A percentile compares a stretch with the other conserved stretches of the same genome.
phyloP scores from a whole-genome alignment of 1,140 invertebrate genomes.

The Diorhabda sublineata region DNA sequence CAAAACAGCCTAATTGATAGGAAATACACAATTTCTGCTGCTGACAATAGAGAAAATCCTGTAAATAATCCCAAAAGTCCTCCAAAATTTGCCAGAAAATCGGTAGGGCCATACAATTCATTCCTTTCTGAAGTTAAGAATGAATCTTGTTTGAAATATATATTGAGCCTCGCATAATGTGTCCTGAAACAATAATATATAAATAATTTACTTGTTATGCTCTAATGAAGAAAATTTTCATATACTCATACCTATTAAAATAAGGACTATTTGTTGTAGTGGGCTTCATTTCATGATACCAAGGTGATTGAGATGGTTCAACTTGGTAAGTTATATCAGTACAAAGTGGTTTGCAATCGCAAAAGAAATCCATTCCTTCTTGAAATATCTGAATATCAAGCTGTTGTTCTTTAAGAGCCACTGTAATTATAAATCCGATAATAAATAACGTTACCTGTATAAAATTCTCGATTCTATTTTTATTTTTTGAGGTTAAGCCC shows the following conservation, averaged over 20 bases:
- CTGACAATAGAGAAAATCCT: conserved; percentile 62
- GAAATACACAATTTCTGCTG: conserved; percentile 62
- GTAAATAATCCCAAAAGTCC: conserved; percentile 62
- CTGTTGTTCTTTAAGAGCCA: background rate
- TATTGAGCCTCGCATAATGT: conserved; percentile 6
- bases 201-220: no score
- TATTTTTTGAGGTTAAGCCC: no score
- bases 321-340: conserved; percentile 41
- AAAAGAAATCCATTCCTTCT: conserved; percentile 35
- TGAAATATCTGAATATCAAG: background rate
- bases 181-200: conserved; percentile 7
- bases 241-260: no score
- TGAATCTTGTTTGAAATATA: conserved; percentile 60
- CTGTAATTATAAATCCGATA: no score
- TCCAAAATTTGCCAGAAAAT: conserved; percentile 62
- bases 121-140: conserved; percentile 60
- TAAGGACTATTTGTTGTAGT: no score
- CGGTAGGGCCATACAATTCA: conserved; percentile 59
- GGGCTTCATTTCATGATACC: conserved; percentile 23
- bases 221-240: no score
- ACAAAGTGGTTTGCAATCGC: conserved; percentile 47
- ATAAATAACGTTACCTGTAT: no score
- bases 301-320: conserved; percentile 41
- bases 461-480: no score
- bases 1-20: conserved; percentile 50